Base-by-base conservation (phyloP, 2,888 invertebrate species). In the Macaria notata region DNA sequence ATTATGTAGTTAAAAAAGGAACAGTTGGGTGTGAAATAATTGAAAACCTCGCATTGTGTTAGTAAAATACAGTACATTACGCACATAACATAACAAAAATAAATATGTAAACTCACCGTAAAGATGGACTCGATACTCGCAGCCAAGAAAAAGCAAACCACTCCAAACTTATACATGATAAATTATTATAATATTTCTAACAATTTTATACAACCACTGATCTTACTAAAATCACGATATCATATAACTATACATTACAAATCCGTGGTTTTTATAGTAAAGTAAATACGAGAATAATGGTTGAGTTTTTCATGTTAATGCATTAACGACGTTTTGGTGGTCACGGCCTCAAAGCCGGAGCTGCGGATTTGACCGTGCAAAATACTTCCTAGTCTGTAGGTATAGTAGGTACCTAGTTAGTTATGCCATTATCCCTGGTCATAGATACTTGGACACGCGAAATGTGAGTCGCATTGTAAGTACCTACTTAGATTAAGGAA, bases 341-440 rank as follows among this genome's bases (percentile, higher is more conserved):
- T 50, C 61, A 57, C 56, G 67, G 44, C 72, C 72, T 73, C 69
- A 62, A 69, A 36, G 45, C 58, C 65, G 72, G 74, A 74, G 65
- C 47, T 61, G 54, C 66, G 72, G 59, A 55, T 65, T 67, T 61
- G 56, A 42, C 56, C 63, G 56, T 58, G 58, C 52, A 61, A 59
- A 62, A 59, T 57, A 59, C 45, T 62, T 61, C 58, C 60, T 64
- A 41, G n/a, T 36, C 1, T 36, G 4, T 36, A 6, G 49, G 45
- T 19, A 19, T 19, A 19, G 19, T 19, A 19, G 19, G 19, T 46
- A 54, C 29, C 9, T 49, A 39, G 61, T 64, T 54, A 45, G 53
- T 50, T 59, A 43, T 45, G 54, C 51, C 50, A 56, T 49, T 59
- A 51, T 48, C 44, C 38, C 41, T 30, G 9, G 46, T 43, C 38